phyloP scores from a whole-genome alignment of 2,797 vertebrate genomes.

The Pangasius sanitwongsei region DNA sequence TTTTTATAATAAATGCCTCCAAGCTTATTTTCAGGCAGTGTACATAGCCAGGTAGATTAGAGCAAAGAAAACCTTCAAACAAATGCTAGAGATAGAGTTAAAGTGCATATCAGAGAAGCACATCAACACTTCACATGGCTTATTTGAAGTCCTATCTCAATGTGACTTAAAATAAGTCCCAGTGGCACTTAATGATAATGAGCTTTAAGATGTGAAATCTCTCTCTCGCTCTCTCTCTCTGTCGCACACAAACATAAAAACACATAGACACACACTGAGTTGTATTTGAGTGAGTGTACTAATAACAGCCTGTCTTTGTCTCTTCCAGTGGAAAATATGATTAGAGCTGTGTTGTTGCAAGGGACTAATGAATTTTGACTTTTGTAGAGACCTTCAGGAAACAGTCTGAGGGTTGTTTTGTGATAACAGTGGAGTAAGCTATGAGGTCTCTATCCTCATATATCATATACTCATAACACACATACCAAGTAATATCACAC shows the following conservation, averaged over 20 bases:
- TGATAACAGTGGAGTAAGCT: not conserved
- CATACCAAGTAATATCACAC: not conserved
- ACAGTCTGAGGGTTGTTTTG: not conserved
- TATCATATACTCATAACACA: slow-evolving; percentile 6
- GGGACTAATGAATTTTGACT: slow-evolving; percentile 49
- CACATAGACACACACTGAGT: not conserved
- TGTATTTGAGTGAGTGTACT: slow-evolving; percentile 43
- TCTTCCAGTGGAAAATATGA: slow-evolving; percentile 43
- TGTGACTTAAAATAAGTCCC: slow-evolving; percentile 62
- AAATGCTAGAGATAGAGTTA: slow-evolving; percentile 43
- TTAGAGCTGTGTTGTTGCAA: slow-evolving; percentile 47
- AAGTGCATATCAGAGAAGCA: slow-evolving; percentile 54
- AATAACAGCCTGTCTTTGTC: slow-evolving; percentile 49
- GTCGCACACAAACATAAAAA: not conserved
- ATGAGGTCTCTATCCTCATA: not conserved
- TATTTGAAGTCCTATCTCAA: slow-evolving; percentile 56
- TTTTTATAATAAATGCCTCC: slow-evolving; percentile 56
- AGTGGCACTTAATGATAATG: slow-evolving; percentile 73
- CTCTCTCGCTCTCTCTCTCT: slow-evolving; percentile 9
- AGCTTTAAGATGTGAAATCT: slow-evolving; percentile 70
- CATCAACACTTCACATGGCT: slow-evolving; percentile 67
- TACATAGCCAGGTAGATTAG: slow-evolving; percentile 49
- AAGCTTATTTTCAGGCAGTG: slow-evolving; percentile 54
- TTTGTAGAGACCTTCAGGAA: slow-evolving; percentile 24
- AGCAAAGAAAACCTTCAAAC: slow-evolving; percentile 49